Evolutionary conservation across 1,140 invertebrate species (phyloP).

Genomic region (Pteromalus puparum): DNA sequence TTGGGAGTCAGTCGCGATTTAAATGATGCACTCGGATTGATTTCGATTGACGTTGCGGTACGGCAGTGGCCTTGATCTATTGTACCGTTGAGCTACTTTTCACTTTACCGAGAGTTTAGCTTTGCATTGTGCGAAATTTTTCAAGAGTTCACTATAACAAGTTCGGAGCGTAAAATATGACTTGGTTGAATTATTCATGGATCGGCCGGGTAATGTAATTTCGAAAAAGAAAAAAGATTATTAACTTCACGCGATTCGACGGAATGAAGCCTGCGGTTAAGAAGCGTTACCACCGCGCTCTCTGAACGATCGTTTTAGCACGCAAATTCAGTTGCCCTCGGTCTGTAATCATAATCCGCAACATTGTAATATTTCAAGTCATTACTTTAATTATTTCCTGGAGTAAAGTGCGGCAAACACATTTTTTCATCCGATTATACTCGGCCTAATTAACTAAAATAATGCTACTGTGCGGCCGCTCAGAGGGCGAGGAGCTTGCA

Average conservation of each 20-base stretch:
- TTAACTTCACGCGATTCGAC: neutral
- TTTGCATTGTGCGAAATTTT: neutral
- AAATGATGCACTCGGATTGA: conserved; percentile 47
- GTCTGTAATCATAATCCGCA: conserved; percentile 10
- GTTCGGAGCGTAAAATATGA: no score
- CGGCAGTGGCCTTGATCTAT: neutral
- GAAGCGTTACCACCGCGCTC: neutral
- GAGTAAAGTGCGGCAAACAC: conserved; percentile 4
- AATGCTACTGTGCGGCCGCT: no score
- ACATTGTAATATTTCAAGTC: conserved; percentile 29
- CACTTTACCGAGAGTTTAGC: neutral
- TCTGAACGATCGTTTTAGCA: neutral
- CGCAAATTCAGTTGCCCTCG: conserved; percentile 20
- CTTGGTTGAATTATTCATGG: conserved; percentile 10
- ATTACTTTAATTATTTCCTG: conserved; percentile 50
- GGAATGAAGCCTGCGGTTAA: conserved; percentile 2
- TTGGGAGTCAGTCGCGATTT: conserved; percentile 7
- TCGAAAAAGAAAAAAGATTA: neutral
- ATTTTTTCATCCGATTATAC: neutral
- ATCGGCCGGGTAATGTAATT: neutral
- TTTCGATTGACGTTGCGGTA: conserved; percentile 33
- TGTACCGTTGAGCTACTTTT: neutral
- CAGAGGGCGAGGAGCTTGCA: no score
- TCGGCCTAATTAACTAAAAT: conserved; percentile 15
- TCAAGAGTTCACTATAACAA: neutral